Base-by-base conservation (phyloP, 1,140 invertebrate genomes). In the Cyclina sinensis region DNA sequence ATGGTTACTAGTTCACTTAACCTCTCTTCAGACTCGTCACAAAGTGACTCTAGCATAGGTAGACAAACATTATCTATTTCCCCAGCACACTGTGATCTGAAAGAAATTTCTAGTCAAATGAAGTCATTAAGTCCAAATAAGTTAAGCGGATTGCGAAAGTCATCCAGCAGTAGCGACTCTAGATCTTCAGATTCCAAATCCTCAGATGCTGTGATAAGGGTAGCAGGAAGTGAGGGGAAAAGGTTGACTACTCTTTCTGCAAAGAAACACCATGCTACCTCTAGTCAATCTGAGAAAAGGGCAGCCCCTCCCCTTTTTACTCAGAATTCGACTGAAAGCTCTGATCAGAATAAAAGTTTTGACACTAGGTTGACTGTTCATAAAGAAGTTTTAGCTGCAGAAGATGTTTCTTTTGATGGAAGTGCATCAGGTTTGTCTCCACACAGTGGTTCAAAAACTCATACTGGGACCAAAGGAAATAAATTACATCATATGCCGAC, bases 41-140 rank as follows among this genome's bases (percentile, higher is more conserved):
- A 37, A 70, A 70, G 65, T 70, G 65, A 70, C 37, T 70, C 65
- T 37, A 70, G 65, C 32, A 11, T 70, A 70, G 65, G 65, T 70
- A 70, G 65, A 37, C 65, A 70, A 70, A 11, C 37, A 16, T 70
- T 62, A 27, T 27, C 57, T 27, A 27, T 27, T 27, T 18, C 7
- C 11, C 35, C 65, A 37, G 65, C 32, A 70, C 32, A 70, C 65
- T 70, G 65, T 70, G 65, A 70, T 70, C 18, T 14, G 35, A 70
- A 70, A 35, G 65, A 35, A 37, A 0, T 16, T 1, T 70, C 65
- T 70, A 70, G 65, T 70, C 65, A 39, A 18, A 16, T 21, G 1
- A 70, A 70, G 35, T 39, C 65, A 35, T 2, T 21, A 16, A 70
- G 65, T 32, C 65, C 65, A 1, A 39, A 30, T 2, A 70, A 70